Evolutionary conservation across 2,888 invertebrate genomes (phyloP).

Genomic region (Argyresthia goedartella): DNA sequence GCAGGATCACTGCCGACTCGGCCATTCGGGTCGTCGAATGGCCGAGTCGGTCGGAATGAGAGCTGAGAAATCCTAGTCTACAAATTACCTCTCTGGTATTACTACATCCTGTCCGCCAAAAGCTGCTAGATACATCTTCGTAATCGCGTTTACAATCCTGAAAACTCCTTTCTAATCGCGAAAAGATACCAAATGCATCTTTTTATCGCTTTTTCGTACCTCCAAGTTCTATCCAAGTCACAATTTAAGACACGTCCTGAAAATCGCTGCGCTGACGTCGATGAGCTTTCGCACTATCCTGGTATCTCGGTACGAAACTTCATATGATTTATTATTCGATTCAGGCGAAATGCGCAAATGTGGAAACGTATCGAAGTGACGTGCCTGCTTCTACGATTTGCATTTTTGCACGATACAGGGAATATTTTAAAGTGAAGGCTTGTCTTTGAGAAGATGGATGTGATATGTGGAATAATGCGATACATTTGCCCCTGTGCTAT

Average conservation of each 20-base stretch:
- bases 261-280: slow-evolving; percentile 29
- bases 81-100: too few species aligned
- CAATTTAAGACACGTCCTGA: slow-evolving; percentile 19
- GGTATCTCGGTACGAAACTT: slow-evolving; percentile 40
- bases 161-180: background rate
- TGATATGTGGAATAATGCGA: too few species aligned
- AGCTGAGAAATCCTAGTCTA: too few species aligned
- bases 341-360: background rate
- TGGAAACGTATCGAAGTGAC: slow-evolving; percentile 1
- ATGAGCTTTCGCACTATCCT: slow-evolving; percentile 18
- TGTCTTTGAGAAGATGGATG: too few species aligned
- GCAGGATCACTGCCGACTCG: too few species aligned
- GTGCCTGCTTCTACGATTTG: background rate
- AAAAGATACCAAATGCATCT: background rate
- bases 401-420: background rate
- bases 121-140: too few species aligned
- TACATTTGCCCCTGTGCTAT: too few species aligned
- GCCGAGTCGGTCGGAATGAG: too few species aligned
- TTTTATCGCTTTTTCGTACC: background rate
- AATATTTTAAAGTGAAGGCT: background rate
- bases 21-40: too few species aligned
- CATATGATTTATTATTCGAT: slow-evolving; percentile 45
- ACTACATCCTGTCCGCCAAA: too few species aligned
- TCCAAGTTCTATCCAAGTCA: too few species aligned
- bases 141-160: too few species aligned